A percentile compares a stretch with the other conserved stretches of the same genome.
Conservation (phyloP, 2,797 vertebrate genomes). For the Percopsis omiscomaycus region DNA sequence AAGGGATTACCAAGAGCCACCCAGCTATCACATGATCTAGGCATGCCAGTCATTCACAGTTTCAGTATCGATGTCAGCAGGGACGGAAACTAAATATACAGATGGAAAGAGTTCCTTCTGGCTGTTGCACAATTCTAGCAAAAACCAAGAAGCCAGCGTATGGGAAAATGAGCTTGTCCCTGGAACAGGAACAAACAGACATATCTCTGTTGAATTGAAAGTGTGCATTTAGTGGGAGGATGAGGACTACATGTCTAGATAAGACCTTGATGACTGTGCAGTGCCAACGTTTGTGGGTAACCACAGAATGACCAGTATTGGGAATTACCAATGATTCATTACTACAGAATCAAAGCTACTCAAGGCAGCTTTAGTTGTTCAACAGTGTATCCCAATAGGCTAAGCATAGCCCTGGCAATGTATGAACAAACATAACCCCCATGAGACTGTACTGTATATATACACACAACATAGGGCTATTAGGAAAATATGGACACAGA, state of each 20-base stretch:
- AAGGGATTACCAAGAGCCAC: conserved; percentile 56
- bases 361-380: neutral
- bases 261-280: conserved; percentile 32
- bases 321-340: conserved; percentile 4
- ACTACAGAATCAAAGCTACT: too few species aligned
- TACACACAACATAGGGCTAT: neutral
- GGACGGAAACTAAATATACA: conserved; percentile 27
- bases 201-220: conserved; percentile 13
- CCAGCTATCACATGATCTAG: conserved; percentile 61
- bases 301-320: conserved; percentile 20
- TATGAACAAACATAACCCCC: neutral
- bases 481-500: conserved; percentile 4
- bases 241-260: neutral
- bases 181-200: conserved; percentile 8
- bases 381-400: conserved; percentile 2
- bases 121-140: conserved; percentile 53
- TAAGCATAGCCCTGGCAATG: neutral
- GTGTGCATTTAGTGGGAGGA: conserved; percentile 1
- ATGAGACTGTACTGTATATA: too few species aligned
- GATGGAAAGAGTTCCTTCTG: conserved; percentile 49
- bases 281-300: conserved; percentile 12
- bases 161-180: conserved; percentile 5
- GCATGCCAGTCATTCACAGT: conserved; percentile 63
- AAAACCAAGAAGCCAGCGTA: neutral
- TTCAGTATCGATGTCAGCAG: conserved; percentile 65